These are phyloP conservation scores for Dryobota labecula DNA, from an alignment of 2,888 invertebrate genomes.

Conservation along the genomic window DNA sequence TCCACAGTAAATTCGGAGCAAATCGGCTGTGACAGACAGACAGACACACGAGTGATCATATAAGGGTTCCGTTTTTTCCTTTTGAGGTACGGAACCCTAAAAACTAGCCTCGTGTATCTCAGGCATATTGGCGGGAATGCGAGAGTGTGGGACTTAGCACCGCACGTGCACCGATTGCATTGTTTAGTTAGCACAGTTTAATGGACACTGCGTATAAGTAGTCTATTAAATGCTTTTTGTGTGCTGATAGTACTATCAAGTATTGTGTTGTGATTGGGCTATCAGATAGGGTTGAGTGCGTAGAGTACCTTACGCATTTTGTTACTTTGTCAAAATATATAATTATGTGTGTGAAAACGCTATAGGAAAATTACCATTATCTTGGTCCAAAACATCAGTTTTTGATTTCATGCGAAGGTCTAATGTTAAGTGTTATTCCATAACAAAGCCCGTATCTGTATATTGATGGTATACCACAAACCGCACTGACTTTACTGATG, in stretches of 20 bases:
- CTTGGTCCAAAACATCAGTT: not conserved
- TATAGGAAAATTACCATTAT: slow-evolving; percentile 20
- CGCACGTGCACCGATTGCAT: slow-evolving; percentile 56
- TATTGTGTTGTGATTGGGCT: slow-evolving; percentile 34
- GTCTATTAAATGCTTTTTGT: slow-evolving; percentile 41
- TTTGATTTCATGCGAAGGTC: not conserved
- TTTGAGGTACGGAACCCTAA: no score
- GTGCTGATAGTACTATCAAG: slow-evolving; percentile 45
- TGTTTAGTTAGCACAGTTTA: slow-evolving; percentile 53
- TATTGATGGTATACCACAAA: slow-evolving; percentile 59
- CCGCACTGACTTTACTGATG: slow-evolving; percentile 70
- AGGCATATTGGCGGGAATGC: slow-evolving; percentile 37
- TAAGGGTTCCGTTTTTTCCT: no score
- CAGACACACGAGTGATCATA: no score
- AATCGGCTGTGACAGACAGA: no score
- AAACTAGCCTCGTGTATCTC: not conserved
- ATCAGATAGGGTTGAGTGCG: slow-evolving; percentile 19
- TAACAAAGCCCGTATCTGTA: slow-evolving; percentile 31
- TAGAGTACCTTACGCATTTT: slow-evolving; percentile 14
- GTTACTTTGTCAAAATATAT: slow-evolving; percentile 11
- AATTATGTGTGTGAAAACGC: not conserved
- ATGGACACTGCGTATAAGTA: slow-evolving; percentile 45
- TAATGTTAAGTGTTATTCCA: not conserved
- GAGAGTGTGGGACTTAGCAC: slow-evolving; percentile 38
- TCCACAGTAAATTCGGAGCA: no score